A percentile compares a stretch with the other conserved stretches of the same genome.
These are phyloP conservation scores for Aphrophora alni DNA, from an alignment of 2,888 invertebrate species.

Conservation along the genomic window DNA sequence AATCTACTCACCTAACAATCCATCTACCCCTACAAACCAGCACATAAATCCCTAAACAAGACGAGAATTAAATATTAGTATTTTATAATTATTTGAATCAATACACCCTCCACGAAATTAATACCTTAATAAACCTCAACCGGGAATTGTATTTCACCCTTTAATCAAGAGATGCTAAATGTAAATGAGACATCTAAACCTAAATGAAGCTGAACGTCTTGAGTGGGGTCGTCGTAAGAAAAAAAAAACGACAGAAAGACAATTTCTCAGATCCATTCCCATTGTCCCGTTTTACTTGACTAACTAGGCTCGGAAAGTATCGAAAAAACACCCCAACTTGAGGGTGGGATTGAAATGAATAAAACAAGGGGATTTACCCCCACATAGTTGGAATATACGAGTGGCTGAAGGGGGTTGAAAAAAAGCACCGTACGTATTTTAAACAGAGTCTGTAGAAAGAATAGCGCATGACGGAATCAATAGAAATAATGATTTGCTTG, in stretches of 20 bases:
- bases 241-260: conserved; percentile 11
- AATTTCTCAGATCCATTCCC: conserved; percentile 20
- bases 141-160: neutral
- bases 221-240: neutral
- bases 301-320: conserved; percentile 15
- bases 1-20: too few relatives aligned
- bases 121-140: neutral
- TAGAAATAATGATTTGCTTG: conserved; percentile 23
- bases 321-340: conserved; percentile 16
- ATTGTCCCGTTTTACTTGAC: conserved; percentile 16
- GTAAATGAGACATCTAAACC: conserved; percentile 20
- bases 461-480: conserved; percentile 19
- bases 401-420: conserved; percentile 34
- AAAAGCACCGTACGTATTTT: conserved; percentile 27
- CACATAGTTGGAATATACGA: conserved; percentile 29
- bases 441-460: conserved; percentile 12
- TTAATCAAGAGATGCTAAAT: neutral
- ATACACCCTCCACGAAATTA: neutral
- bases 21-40: too few relatives aligned
- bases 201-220: conserved; percentile 6
- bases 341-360: conserved; percentile 37
- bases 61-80: neutral
- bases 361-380: conserved; percentile 41
- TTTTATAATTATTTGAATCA: neutral
- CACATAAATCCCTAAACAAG: neutral